These are phyloP conservation scores for Picus viridis DNA, from an alignment of 2,797 vertebrate genomes.

Conservation along the genomic window DNA sequence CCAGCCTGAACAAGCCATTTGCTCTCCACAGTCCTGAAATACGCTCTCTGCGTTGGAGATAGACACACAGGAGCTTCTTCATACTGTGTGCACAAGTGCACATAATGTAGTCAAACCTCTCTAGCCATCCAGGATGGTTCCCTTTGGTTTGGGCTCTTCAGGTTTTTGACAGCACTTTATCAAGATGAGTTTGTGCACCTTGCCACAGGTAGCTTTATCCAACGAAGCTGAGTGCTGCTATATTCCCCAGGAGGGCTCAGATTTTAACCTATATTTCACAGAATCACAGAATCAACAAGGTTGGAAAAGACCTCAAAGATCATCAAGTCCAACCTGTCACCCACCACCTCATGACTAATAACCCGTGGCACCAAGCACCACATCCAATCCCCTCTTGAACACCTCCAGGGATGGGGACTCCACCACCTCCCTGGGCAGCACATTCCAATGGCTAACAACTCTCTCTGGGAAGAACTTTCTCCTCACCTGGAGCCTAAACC, in stretches of 20 bases:
- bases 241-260: neutral
- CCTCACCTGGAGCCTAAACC: no score
- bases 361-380: no score
- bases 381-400: no score
- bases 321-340: no score
- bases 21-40: conserved; percentile 8
- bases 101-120: neutral
- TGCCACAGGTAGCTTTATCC: neutral
- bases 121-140: neutral
- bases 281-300: no score
- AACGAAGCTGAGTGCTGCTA: neutral
- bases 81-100: neutral
- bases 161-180: neutral
- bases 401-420: no score
- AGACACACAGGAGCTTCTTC: neutral
- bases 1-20: neutral
- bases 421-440: no score
- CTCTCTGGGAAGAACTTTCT: no score
- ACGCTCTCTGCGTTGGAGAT: neutral
- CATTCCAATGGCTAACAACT: no score
- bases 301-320: no score
- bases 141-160: neutral
- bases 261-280: neutral
- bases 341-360: no score
- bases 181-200: neutral